Base-by-base conservation (phyloP, 2,797 vertebrate genomes). In the Urocyon cinereoargenteus region DNA sequence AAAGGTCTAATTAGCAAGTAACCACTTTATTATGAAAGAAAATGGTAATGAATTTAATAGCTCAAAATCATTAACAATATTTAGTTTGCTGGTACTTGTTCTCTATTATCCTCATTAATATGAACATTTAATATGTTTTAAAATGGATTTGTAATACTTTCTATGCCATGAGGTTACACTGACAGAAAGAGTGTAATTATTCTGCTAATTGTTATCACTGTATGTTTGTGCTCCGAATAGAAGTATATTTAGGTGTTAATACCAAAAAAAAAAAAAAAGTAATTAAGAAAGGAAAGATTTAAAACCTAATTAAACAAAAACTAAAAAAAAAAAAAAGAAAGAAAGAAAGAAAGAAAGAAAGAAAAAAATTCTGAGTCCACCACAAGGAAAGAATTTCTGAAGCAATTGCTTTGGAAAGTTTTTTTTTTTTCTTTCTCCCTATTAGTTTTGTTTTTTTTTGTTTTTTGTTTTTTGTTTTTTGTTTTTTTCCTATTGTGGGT, bases 1-100 rank as follows among this genome's bases (percentile, higher is more conserved):
- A 99, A 99, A 99, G 99, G 99, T 99, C 99, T 99, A 99, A 99
- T 99, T 99, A 99, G 99, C 99, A 99, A 99, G 99, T 99, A 99
- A 99, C 98, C 98, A 99, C 99, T 99, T 99, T 99, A 99, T 99
- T 99, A 99, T 99, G 99, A 99, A 99, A 99, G 99, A 99, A 99
- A 99, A 99, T 99, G 98, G 99, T 99, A 99, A 99, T 98, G 99
- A 99, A 99, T 99, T 99, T 99, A 99, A 99, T 99, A 99, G 99
- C 99, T 99, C 99, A 99, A 99, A 99, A 99, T 99, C 99, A 99
- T 99, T 99, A 99, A 99, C 98, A 99, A 99, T 99, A 98, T 99
- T 99, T 98, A 98, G 98, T 99, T 99, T 99, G 98, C 98, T 98
- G 98, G 98, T 99, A 98, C 98, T 99, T 98, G 98, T 99, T 98